phyloP scores from a whole-genome alignment of 2,797 vertebrate species.

The Salmo trutta region DNA sequence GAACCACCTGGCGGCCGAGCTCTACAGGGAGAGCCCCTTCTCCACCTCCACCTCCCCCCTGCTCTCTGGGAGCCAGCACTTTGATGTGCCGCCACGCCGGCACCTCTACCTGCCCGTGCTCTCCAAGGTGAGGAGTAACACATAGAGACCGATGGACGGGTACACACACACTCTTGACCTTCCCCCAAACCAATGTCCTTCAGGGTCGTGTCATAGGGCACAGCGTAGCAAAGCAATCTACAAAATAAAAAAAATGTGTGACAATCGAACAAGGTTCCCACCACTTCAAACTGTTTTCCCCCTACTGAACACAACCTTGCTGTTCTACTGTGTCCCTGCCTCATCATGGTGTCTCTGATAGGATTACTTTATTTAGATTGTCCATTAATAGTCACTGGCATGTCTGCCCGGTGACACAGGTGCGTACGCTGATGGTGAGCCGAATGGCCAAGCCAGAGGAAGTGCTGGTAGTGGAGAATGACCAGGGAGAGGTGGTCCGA shows the following conservation, averaged over 20 bases:
- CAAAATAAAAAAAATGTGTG: not conserved
- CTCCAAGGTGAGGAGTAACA: slow-evolving; percentile 78
- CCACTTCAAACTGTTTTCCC: not conserved
- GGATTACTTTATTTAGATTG: not conserved
- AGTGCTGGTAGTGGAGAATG: slow-evolving; percentile 90
- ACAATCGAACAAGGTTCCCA: not conserved
- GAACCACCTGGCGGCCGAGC: slow-evolving; percentile 90
- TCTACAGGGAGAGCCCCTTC: slow-evolving; percentile 88
- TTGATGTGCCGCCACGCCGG: slow-evolving; percentile 86
- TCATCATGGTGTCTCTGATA: no score
- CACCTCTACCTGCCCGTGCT: slow-evolving; percentile 87
- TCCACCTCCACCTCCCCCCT: slow-evolving; percentile 85
- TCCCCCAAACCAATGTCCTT: no score
- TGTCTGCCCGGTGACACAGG: slow-evolving; percentile 58
- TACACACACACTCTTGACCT: not conserved
- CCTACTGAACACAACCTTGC: not conserved
- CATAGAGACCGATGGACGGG: not conserved
- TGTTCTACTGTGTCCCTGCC: not conserved
- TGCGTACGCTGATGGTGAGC: slow-evolving; percentile 88
- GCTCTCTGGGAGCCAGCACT: slow-evolving; percentile 86
- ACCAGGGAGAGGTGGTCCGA: slow-evolving; percentile 89
- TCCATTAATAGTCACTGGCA: not conserved
- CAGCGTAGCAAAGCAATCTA: no score
- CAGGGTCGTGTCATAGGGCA: not conserved
- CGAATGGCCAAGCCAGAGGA: slow-evolving; percentile 92